These are phyloP conservation scores for Anthophora plumipes DNA, from an alignment of 2,888 invertebrate genomes.

Conservation along the genomic window DNA sequence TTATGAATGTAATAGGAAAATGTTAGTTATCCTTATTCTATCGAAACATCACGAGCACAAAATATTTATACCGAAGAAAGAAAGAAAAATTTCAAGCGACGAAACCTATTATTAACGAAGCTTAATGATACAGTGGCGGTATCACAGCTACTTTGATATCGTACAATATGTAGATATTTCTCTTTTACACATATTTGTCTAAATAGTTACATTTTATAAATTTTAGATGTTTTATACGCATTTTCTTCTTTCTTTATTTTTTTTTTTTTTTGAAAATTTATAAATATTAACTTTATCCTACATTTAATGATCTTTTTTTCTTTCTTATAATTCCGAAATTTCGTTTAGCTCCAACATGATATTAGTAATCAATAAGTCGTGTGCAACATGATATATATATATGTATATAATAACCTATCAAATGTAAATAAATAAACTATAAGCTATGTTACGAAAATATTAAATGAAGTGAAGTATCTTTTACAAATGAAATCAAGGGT, in stretches of 20 bases:
- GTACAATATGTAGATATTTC: slow-evolving; percentile 64
- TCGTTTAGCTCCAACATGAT: slow-evolving; percentile 16
- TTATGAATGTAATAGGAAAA: neutral
- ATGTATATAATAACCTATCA: slow-evolving; percentile 43
- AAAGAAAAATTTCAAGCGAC: slow-evolving; percentile 9
- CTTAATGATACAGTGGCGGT: slow-evolving; percentile 67
- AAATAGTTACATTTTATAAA: slow-evolving; percentile 54
- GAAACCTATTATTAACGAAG: slow-evolving; percentile 39
- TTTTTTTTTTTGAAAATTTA: slow-evolving; percentile 45
- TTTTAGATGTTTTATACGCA: slow-evolving; percentile 33
- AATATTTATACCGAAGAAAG: neutral
- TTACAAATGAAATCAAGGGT: slow-evolving; percentile 48
- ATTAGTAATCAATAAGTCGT: slow-evolving; percentile 32
- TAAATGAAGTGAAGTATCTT: slow-evolving; percentile 29
- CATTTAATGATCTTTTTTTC: slow-evolving; percentile 26
- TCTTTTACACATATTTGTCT: slow-evolving; percentile 49
- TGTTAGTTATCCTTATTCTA: neutral
- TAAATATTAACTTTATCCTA: slow-evolving; percentile 37
- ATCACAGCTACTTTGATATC: slow-evolving; percentile 75
- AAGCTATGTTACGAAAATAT: slow-evolving; percentile 56
- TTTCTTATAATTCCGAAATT: slow-evolving; percentile 23
- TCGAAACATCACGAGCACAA: neutral
- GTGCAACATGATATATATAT: slow-evolving; percentile 30
- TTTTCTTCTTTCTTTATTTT: slow-evolving; percentile 35
- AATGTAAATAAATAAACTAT: slow-evolving; percentile 70